Percentiles rank a stretch among this genome's conserved stretches.
Evolutionary conservation across 2,797 vertebrate species (phyloP).

Genomic region (Margarornis squamiger): DNA sequence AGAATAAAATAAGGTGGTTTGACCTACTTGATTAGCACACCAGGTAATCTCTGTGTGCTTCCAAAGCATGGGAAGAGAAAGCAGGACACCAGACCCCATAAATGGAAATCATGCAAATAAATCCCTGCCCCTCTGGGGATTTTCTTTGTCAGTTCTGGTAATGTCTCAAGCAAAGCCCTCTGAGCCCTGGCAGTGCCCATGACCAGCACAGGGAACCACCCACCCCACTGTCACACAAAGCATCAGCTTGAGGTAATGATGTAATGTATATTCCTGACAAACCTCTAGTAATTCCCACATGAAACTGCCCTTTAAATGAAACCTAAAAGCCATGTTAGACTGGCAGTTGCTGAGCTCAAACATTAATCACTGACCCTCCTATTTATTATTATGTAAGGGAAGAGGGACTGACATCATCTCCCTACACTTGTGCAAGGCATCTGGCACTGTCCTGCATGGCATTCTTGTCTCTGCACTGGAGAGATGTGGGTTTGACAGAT

Average conservation of each 20-base stretch:
- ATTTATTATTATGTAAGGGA: rapidly evolving
- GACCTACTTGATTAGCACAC: background rate
- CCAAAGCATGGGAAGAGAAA: background rate
- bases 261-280: background rate
- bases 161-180: background rate
- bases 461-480: background rate
- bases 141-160: background rate
- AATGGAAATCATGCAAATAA: background rate
- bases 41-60: background rate
- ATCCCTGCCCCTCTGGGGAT: background rate
- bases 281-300: background rate
- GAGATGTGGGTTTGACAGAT: background rate
- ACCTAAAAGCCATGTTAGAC: background rate
- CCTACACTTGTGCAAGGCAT: background rate
- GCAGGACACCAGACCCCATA: background rate
- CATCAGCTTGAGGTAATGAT: background rate
- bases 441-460: background rate
- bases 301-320: background rate
- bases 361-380: background rate
- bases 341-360: background rate
- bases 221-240: background rate
- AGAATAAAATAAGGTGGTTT: background rate
- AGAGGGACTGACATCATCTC: background rate
- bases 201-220: background rate
- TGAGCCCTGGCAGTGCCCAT: background rate